phyloP scores from a whole-genome alignment of 2,113 vertebrate genomes.

The Amblyornis subalaris region DNA sequence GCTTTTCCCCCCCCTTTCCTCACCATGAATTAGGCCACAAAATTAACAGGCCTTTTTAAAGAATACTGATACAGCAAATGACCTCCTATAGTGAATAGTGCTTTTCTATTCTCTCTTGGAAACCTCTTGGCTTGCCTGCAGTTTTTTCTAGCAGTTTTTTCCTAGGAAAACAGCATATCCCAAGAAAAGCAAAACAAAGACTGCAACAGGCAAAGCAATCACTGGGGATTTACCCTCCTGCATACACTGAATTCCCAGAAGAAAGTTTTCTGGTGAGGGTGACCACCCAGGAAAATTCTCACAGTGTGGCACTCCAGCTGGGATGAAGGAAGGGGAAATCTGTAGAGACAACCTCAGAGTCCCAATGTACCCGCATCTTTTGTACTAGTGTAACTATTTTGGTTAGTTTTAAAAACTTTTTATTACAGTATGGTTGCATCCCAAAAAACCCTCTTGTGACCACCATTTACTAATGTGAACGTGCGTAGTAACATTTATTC shows the following conservation, averaged over 20 bases:
- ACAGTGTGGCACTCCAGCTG: neutral
- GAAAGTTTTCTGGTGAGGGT: neutral
- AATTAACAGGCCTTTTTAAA: slow-evolving; percentile 24
- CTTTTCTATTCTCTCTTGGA: neutral
- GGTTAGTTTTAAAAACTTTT: neutral
- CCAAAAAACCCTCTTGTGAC: neutral
- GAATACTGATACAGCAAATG: neutral
- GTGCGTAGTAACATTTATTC: neutral
- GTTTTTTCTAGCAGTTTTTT: neutral
- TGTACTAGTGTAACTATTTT: neutral
- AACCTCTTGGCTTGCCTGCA: neutral
- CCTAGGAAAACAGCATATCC: neutral
- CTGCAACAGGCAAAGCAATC: neutral
- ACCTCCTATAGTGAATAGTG: neutral
- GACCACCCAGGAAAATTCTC: neutral
- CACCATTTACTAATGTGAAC: neutral
- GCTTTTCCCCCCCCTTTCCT: neutral
- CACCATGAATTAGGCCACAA: neutral
- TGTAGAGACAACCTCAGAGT: neutral
- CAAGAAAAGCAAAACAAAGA: neutral
- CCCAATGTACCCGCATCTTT: neutral
- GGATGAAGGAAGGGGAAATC: neutral
- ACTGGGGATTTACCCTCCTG: neutral
- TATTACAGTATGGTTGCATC: neutral
- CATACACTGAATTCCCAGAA: neutral